Conservation (phyloP, 2,888 invertebrate species). For the Rhingia rostrata region DNA sequence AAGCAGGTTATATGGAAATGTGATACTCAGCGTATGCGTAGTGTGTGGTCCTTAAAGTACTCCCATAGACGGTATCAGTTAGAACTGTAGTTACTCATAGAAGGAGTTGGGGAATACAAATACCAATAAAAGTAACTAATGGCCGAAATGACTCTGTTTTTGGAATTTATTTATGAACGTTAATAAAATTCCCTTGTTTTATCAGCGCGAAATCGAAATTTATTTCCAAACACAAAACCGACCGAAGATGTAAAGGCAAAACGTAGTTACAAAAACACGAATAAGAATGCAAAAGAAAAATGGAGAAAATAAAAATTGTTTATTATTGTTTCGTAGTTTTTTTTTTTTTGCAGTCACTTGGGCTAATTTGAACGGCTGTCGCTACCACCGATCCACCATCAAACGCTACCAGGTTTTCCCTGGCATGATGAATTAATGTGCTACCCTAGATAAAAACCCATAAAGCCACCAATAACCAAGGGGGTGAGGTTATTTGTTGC, state of each 20-base stretch:
- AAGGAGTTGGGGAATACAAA: slow-evolving; percentile 29
- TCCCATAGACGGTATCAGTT: neutral
- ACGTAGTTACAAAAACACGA: slow-evolving; percentile 24
- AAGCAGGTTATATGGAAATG: slow-evolving; percentile 59
- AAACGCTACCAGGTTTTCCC: slow-evolving; percentile 19
- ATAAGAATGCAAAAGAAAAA: slow-evolving; percentile 10
- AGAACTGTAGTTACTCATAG: neutral
- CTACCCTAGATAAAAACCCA: slow-evolving; percentile 72
- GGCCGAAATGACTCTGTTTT: slow-evolving; percentile 70
- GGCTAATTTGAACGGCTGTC: slow-evolving; percentile 61
- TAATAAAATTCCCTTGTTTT: slow-evolving; percentile 60
- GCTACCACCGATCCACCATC: neutral
- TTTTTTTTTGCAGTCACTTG: slow-evolving; percentile 60
- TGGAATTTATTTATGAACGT: slow-evolving; percentile 57
- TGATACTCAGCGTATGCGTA: slow-evolving; percentile 31
- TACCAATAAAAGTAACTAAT: slow-evolving; percentile 67
- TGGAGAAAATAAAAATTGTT: slow-evolving; percentile 56
- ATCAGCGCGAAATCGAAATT: slow-evolving; percentile 68
- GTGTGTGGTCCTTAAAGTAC: slow-evolving; percentile 57
- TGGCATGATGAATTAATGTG: slow-evolving; percentile 69
- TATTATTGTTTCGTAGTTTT: slow-evolving; percentile 46
- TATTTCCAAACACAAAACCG: slow-evolving; percentile 56
- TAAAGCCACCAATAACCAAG: slow-evolving; percentile 62
- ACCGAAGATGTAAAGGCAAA: neutral
- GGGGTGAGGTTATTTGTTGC: slow-evolving; percentile 44